A percentile compares a stretch with the other conserved stretches of the same genome.
phyloP scores from a whole-genome alignment of 1,140 invertebrate species.

The Micrasema longulum region DNA sequence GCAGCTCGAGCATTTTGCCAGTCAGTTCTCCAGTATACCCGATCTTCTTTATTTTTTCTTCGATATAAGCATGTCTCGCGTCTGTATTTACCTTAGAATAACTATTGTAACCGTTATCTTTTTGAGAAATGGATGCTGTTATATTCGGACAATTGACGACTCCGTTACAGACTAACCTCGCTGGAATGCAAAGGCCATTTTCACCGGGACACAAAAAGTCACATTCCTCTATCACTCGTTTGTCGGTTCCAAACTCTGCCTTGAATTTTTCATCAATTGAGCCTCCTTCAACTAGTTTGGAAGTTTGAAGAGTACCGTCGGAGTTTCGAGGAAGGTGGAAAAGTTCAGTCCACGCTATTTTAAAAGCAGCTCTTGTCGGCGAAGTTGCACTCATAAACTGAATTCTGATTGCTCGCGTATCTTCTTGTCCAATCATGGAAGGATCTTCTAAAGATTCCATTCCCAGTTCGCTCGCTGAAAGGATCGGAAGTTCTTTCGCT shows the following conservation, averaged over 20 bases:
- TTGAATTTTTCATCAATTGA: slow-evolving; percentile 59
- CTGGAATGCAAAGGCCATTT: slow-evolving; percentile 83
- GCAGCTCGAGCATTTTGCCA: slow-evolving; percentile 62
- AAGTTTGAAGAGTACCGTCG: slow-evolving; percentile 82
- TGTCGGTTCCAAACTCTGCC: slow-evolving; percentile 58
- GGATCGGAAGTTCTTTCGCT: slow-evolving; percentile 80
- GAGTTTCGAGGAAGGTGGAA: slow-evolving; percentile 85
- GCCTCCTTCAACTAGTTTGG: slow-evolving; percentile 73
- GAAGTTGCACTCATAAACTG: slow-evolving; percentile 81
- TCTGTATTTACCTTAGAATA: slow-evolving; percentile 64
- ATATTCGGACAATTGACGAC: slow-evolving; percentile 86
- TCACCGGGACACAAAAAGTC: slow-evolving; percentile 89
- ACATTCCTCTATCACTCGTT: slow-evolving; percentile 63
- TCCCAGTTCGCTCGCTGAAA: slow-evolving; percentile 79
- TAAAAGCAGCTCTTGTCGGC: slow-evolving; percentile 83
- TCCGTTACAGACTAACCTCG: slow-evolving; percentile 86
- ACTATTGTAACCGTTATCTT: slow-evolving; percentile 61
- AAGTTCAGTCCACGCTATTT: slow-evolving; percentile 91
- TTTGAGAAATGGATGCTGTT: slow-evolving; percentile 56
- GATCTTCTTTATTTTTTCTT: slow-evolving; percentile 69
- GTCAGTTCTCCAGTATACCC: slow-evolving; percentile 67
- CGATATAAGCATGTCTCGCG: slow-evolving; percentile 66
- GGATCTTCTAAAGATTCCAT: slow-evolving; percentile 73
- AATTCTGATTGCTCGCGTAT: slow-evolving; percentile 71
- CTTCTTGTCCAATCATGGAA: slow-evolving; percentile 66